Evolutionary conservation across 2,888 invertebrate genomes (phyloP).

Genomic region (Trisateles emortualis): DNA sequence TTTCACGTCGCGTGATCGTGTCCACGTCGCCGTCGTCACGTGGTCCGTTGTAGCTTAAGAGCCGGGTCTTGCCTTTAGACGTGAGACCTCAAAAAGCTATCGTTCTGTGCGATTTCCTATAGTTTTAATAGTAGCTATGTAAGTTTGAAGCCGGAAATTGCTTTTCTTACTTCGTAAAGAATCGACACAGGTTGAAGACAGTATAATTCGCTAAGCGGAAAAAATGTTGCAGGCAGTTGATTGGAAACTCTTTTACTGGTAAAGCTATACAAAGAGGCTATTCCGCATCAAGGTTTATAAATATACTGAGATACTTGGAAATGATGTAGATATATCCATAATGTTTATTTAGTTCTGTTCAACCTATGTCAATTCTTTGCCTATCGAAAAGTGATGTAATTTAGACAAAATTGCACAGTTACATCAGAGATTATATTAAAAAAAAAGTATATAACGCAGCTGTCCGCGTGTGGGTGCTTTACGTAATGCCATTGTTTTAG

Average conservation of each 20-base stretch:
- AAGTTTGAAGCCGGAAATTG: conserved; percentile 51
- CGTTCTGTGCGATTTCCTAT: conserved; percentile 51
- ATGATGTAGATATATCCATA: background rate
- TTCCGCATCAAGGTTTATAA: too few species aligned
- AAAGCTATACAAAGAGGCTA: background rate
- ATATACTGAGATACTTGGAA: conserved; percentile 10
- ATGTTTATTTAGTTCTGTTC: conserved; percentile 2
- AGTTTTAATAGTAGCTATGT: conserved; percentile 48
- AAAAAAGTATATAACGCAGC: conserved; percentile 49
- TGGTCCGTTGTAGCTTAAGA: conserved; percentile 38
- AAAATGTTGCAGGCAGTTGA: background rate
- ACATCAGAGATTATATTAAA: conserved; percentile 52
- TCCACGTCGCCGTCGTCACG: conserved; percentile 14
- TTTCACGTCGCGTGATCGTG: conserved; percentile 18
- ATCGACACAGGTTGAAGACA: conserved; percentile 27
- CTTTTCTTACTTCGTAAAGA: conserved; percentile 31
- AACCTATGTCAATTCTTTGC: conserved; percentile 24
- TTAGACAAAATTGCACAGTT: conserved; percentile 47
- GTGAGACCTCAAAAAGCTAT: conserved; percentile 53
- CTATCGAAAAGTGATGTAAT: conserved; percentile 38
- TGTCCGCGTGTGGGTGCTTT: conserved; percentile 56
- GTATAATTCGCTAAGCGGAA: background rate
- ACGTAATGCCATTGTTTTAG: conserved; percentile 64
- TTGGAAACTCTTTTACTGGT: background rate
- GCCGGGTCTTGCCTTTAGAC: conserved; percentile 67